Evolutionary conservation across 2,888 invertebrate genomes (phyloP).

Genomic region (Entomobrya proxima): DNA sequence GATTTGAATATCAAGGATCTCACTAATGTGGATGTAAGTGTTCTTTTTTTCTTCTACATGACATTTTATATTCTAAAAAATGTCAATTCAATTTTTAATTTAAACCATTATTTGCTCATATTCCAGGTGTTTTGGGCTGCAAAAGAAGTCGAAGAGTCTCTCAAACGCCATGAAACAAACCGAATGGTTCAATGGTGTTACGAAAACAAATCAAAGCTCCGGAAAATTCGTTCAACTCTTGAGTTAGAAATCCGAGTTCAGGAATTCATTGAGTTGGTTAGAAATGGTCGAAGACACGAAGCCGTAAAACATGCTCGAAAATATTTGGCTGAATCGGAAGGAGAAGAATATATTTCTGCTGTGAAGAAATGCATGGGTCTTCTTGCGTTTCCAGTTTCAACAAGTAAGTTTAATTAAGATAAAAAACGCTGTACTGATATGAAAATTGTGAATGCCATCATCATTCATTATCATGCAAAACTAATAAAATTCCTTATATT

Average conservation of each 20-base stretch:
- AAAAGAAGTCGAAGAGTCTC: constrained; percentile 86
- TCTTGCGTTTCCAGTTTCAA: constrained; percentile 92
- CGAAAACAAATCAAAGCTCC: constrained; percentile 81
- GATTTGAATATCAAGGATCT: constrained; percentile 88
- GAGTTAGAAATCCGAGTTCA: constrained; percentile 92
- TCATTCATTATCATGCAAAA: no score
- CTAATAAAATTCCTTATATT: no score
- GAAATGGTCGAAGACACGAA: constrained; percentile 89
- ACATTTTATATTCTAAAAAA: background rate
- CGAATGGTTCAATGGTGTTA: constrained; percentile 97
- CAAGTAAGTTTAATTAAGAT: constrained; percentile 79
- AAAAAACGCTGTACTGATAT: background rate
- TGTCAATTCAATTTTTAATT: background rate
- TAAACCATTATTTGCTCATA: background rate
- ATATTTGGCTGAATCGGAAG: constrained; percentile 91
- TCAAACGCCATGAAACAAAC: constrained; percentile 87
- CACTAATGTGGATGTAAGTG: constrained; percentile 85
- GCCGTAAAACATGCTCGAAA: constrained; percentile 97
- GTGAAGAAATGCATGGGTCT: constrained; percentile 97
- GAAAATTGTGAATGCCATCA: no score
- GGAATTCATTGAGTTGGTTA: constrained; percentile 97
- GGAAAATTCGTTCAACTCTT: constrained; percentile 95
- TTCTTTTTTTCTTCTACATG: background rate
- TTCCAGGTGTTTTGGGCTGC: constrained; percentile 79
- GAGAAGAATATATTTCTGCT: constrained; percentile 80